phyloP scores from a whole-genome alignment of 2,113 vertebrate species.

The Micromys minutus region DNA sequence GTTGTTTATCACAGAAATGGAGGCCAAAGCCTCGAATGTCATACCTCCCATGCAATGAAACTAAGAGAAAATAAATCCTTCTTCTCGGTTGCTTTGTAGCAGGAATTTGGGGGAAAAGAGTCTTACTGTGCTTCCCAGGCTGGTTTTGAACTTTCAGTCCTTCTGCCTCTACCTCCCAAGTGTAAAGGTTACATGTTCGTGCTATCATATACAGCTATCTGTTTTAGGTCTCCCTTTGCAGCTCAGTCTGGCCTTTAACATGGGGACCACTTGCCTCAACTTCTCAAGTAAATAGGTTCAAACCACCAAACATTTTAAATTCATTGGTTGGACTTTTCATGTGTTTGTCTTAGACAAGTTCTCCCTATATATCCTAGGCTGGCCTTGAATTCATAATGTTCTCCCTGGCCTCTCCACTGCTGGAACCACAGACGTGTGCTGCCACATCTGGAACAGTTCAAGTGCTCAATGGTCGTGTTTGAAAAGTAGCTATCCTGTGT shows the following conservation, averaged over 20 bases:
- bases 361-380: background rate
- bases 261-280: background rate
- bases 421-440: background rate
- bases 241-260: background rate
- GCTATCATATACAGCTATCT: background rate
- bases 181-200: background rate
- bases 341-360: background rate
- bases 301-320: background rate
- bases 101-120: background rate
- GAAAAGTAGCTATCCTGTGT: background rate
- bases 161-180: background rate
- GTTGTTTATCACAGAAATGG: background rate
- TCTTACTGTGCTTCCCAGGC: background rate
- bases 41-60: background rate
- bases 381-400: background rate
- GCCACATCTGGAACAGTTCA: background rate
- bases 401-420: no score
- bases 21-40: background rate
- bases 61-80: background rate
- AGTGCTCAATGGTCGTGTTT: background rate
- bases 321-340: background rate
- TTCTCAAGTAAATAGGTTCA: background rate
- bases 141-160: background rate
- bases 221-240: background rate
- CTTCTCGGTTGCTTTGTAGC: background rate